Evolutionary conservation across 2,797 vertebrate species (phyloP).

Genomic region (Fistularia commersonii): DNA sequence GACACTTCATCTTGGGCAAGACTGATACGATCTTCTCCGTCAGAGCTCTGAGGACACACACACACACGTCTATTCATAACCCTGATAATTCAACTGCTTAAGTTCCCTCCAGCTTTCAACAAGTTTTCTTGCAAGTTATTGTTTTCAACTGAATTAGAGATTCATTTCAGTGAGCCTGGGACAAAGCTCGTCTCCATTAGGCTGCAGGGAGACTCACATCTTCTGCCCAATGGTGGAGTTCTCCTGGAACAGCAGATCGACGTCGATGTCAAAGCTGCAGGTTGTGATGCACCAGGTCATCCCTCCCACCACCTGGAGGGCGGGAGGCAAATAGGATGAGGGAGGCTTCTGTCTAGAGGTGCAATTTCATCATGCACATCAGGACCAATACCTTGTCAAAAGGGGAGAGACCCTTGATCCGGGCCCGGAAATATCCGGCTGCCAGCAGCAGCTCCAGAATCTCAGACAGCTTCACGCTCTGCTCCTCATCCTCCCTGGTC

Average conservation of each 20-base stretch:
- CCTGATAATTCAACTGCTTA: too few species aligned
- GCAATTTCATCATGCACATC: not conserved
- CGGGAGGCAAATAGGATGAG: not conserved
- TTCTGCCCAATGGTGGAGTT: constrained; percentile 98
- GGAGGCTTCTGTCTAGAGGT: too few species aligned
- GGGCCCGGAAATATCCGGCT: constrained; percentile 94
- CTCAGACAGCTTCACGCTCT: constrained; percentile 88
- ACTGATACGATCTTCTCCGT: constrained; percentile 98
- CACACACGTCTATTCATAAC: too few species aligned
- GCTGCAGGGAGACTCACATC: constrained; percentile 78
- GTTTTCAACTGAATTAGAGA: too few species aligned
- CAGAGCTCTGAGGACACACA: constrained; percentile 77
- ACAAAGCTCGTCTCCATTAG: too few species aligned
- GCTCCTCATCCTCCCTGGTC: constrained; percentile 95
- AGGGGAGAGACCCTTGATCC: constrained; percentile 94
- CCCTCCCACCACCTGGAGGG: constrained; percentile 89
- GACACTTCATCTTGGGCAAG: constrained; percentile 97
- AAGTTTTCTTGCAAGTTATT: too few species aligned
- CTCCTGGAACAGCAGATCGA: constrained; percentile 97
- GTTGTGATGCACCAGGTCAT: constrained; percentile 99
- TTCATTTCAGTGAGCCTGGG: too few species aligned
- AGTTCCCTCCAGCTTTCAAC: too few species aligned
- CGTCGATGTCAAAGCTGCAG: constrained; percentile 92
- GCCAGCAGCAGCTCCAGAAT: constrained; percentile 95
- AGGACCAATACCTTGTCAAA: constrained; percentile 88